Evolutionary conservation across 1,140 invertebrate genomes (phyloP).

Genomic region (Odontomachus brunneus): DNA sequence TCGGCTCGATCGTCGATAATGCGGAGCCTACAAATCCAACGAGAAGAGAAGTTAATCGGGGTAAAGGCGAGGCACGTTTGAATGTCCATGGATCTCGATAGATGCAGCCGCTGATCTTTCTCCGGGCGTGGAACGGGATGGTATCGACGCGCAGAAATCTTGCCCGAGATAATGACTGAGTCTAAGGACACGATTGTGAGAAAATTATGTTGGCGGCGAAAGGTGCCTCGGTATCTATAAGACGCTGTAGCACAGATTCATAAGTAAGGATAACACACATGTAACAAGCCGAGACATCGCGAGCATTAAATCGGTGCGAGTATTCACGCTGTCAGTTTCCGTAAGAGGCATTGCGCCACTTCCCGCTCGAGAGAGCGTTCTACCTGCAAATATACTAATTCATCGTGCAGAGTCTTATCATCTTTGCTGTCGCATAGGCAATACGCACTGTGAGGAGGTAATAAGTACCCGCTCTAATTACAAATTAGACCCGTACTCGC

Average conservation of each 20-base stretch:
- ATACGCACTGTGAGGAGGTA: neutral
- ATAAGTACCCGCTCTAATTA: slow-evolving; percentile 17
- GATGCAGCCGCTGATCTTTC: slow-evolving; percentile 1
- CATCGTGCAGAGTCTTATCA: neutral
- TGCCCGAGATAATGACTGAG: neutral
- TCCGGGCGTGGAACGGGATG: neutral
- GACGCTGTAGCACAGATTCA: slow-evolving; percentile 3
- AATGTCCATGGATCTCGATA: neutral
- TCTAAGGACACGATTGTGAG: slow-evolving; percentile 1
- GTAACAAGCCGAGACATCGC: slow-evolving; percentile 3
- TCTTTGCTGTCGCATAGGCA: neutral
- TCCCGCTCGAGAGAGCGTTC: slow-evolving; percentile 2
- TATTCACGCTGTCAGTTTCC: slow-evolving; percentile 17
- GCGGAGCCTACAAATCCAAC: too few relatives aligned
- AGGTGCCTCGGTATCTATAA: neutral
- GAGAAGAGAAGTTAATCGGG: neutral
- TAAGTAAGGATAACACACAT: slow-evolving; percentile 6
- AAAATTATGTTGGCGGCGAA: slow-evolving; percentile 25
- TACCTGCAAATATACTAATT: neutral
- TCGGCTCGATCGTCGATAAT: neutral
- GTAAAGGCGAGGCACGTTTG: neutral
- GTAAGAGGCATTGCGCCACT: slow-evolving; percentile 35
- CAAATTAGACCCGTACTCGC: neutral
- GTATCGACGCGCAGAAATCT: slow-evolving; percentile 6
- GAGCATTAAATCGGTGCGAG: slow-evolving; percentile 20